phyloP scores from a whole-genome alignment of 2,113 vertebrate species.

The Acanthisitta chloris region DNA sequence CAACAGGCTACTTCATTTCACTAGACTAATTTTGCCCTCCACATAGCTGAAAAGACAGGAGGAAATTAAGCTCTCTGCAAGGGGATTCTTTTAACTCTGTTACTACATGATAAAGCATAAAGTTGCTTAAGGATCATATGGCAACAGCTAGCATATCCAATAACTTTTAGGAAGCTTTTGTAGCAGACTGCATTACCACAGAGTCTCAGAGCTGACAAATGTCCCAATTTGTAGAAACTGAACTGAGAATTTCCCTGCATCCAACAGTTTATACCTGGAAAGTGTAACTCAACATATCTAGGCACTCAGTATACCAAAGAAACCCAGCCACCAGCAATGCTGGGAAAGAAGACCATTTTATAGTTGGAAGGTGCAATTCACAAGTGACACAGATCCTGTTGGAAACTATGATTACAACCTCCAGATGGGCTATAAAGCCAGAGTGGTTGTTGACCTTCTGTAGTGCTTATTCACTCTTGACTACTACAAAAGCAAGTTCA shows the following conservation, averaged over 20 bases:
- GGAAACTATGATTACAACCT: constrained; percentile 37
- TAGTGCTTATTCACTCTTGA: constrained; percentile 4
- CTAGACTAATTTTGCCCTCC: neutral
- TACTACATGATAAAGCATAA: neutral
- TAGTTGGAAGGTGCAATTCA: constrained; percentile 43
- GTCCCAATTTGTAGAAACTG: neutral
- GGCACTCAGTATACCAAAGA: neutral
- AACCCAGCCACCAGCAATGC: neutral
- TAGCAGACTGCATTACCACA: neutral
- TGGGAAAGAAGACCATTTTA: constrained; percentile 12
- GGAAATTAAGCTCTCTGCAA: neutral
- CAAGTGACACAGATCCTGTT: constrained; percentile 14
- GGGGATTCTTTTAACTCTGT: neutral
- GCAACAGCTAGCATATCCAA: neutral
- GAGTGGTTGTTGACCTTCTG: neutral
- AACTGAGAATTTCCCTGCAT: neutral
- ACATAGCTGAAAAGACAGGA: neutral
- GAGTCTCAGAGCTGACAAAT: neutral
- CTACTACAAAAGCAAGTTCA: neutral
- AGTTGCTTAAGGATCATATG: neutral
- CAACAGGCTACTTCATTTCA: neutral
- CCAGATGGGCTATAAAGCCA: constrained; percentile 1
- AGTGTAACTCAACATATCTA: neutral
- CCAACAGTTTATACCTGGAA: neutral
- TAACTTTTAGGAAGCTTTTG: neutral